Evolutionary conservation across 2,797 vertebrate genomes (phyloP).

Genomic region (Menidia menidia): DNA sequence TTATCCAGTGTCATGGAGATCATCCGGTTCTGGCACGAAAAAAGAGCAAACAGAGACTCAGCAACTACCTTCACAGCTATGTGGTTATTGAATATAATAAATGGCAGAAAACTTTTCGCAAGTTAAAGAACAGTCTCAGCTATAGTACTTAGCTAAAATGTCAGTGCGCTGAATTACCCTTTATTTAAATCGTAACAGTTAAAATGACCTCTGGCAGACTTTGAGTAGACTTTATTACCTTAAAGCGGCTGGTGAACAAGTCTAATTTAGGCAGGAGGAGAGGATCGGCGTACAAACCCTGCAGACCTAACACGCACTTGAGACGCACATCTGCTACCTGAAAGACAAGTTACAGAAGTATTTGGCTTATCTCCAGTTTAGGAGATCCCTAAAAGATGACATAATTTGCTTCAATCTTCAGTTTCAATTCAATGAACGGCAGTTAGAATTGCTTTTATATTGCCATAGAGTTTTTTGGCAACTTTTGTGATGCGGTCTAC

Average conservation of each 20-base stretch:
- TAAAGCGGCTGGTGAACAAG: slow-evolving; percentile 92
- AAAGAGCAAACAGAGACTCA: background rate
- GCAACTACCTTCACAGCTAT: too few species aligned
- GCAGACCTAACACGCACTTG: slow-evolving; percentile 88
- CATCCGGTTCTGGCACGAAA: slow-evolving; percentile 86
- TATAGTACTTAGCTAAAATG: too few species aligned
- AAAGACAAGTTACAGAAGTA: background rate
- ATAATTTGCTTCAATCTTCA: background rate
- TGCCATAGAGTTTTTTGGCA: too few species aligned
- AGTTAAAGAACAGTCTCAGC: too few species aligned
- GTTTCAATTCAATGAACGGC: background rate
- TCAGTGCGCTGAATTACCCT: too few species aligned
- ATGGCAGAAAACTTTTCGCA: too few species aligned
- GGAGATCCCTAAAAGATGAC: background rate
- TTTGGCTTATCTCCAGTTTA: background rate
- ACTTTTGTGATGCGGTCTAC: slow-evolving; percentile 58
- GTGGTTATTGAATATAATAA: too few species aligned
- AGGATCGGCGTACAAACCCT: slow-evolving; percentile 86
- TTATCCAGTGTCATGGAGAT: slow-evolving; percentile 94
- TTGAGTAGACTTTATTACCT: slow-evolving; percentile 78
- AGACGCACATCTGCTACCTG: slow-evolving; percentile 91
- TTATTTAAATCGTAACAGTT: background rate
- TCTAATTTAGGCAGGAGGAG: slow-evolving; percentile 87
- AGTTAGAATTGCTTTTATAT: background rate
- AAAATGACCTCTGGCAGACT: background rate